These are phyloP conservation scores for Drosophila rufa DNA, from an alignment of 1,140 invertebrate genomes.

Conservation along the genomic window DNA sequence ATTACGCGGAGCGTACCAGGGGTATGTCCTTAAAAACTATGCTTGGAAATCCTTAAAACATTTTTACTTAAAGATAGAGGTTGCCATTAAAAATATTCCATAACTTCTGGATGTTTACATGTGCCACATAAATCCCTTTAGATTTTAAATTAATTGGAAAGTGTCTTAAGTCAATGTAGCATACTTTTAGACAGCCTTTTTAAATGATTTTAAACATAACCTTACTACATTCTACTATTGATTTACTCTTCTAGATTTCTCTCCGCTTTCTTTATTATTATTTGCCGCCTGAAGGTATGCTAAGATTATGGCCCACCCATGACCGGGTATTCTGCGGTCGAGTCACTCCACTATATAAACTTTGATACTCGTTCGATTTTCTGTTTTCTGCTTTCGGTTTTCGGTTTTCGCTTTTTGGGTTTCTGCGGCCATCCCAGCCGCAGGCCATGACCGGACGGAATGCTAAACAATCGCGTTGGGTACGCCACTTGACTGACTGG, in stretches of 20 bases:
- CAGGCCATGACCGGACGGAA: slow-evolving; percentile 46
- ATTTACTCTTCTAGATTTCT: not conserved
- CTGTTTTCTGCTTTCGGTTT: slow-evolving; percentile 10
- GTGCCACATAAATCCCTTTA: not conserved
- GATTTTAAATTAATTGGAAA: not conserved
- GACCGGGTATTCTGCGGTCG: slow-evolving; percentile 2
- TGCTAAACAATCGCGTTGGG: slow-evolving; percentile 38
- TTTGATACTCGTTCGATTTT: not conserved
- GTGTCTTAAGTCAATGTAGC: too few relatives aligned
- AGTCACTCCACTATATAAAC: not conserved
- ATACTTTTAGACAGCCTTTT: too few relatives aligned
- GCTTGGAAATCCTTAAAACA: too few relatives aligned
- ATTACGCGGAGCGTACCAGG: not conserved
- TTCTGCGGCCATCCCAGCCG: slow-evolving; percentile 30
- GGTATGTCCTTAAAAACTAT: not conserved
- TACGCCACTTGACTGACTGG: slow-evolving; percentile 41
- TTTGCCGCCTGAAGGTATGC: not conserved
- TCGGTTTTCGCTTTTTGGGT: slow-evolving; percentile 1
- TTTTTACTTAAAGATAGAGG: not conserved
- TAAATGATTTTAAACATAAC: too few relatives aligned
- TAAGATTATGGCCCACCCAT: not conserved
- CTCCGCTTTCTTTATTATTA: not conserved
- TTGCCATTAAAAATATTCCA: too few relatives aligned
- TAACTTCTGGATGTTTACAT: too few relatives aligned
- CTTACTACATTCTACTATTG: not conserved